Evolutionary conservation across 1,140 invertebrate genomes (phyloP).

Genomic region (Ceratina japonica): DNA sequence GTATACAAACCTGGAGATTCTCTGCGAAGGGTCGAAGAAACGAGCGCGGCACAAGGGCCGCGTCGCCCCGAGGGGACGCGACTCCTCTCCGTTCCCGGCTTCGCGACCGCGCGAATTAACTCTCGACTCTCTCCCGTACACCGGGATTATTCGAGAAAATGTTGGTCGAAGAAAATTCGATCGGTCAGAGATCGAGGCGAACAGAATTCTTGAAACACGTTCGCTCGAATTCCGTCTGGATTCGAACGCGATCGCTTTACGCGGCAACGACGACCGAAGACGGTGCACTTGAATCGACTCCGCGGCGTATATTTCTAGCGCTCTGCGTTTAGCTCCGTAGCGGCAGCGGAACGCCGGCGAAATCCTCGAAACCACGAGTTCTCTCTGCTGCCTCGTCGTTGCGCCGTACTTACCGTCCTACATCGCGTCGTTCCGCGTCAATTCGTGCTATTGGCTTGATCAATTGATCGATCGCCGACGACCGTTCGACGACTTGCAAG

Average conservation of each 20-base stretch:
- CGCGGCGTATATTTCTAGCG: constrained; percentile 74
- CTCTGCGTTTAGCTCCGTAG: constrained; percentile 74
- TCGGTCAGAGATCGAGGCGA: too few relatives aligned
- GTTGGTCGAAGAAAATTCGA: too few relatives aligned
- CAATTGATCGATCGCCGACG: not conserved
- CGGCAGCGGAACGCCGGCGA: constrained; percentile 53
- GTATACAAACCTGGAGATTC: constrained; percentile 46
- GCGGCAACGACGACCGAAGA: constrained; percentile 62
- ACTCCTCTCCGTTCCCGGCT: constrained; percentile 25
- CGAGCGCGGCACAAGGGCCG: constrained; percentile 8
- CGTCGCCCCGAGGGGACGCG: constrained; percentile 40
- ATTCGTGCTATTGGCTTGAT: not conserved
- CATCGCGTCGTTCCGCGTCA: not conserved
- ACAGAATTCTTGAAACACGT: not conserved
- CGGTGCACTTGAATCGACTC: constrained; percentile 76
- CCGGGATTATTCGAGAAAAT: constrained; percentile 13
- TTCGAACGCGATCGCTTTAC: constrained; percentile 15
- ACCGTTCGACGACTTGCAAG: not conserved
- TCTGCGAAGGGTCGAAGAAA: constrained; percentile 46
- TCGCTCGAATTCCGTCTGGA: not conserved
- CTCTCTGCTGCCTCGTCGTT: constrained; percentile 13
- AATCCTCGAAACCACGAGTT: constrained; percentile 31
- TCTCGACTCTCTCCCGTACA: too few relatives aligned
- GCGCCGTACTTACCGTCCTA: not conserved
- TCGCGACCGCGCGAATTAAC: constrained; percentile 6